Conservation (phyloP, 1,140 invertebrate species). For the Apis cerana region DNA sequence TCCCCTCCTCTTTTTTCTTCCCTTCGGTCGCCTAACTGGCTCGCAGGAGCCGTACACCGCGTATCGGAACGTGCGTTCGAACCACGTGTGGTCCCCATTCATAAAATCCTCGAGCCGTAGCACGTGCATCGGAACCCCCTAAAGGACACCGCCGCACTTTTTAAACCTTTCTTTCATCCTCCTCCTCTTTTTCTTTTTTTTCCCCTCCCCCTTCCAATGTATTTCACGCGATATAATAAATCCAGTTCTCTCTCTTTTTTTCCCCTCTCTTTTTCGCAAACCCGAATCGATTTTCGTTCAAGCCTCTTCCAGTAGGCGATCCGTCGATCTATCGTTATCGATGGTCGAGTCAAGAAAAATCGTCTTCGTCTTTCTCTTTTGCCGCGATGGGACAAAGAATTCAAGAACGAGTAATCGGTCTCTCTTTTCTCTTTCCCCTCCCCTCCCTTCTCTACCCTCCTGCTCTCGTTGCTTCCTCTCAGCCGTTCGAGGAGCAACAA, state of each 20-base stretch:
- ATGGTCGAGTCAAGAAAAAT: conserved; percentile 53
- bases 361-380: conserved; percentile 44
- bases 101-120: conserved; percentile 59
- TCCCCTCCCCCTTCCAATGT: too few species aligned
- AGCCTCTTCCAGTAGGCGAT: conserved; percentile 52
- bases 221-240: too few species aligned
- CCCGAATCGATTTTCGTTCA: conserved; percentile 14
- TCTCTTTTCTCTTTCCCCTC: background rate
- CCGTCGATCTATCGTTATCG: conserved; percentile 59
- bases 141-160: conserved; percentile 29
- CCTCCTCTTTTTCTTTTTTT: too few species aligned
- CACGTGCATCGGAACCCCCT: conserved; percentile 57
- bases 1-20: conserved; percentile 1
- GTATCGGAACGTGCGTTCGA: conserved; percentile 62
- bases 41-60: conserved; percentile 57
- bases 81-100: conserved; percentile 68
- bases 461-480: background rate
- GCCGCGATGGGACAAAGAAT: conserved; percentile 51
- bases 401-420: conserved; percentile 29
- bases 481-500: conserved; percentile 65
- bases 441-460: background rate
- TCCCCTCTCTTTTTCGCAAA: background rate
- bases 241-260: too few species aligned
- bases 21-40: conserved; percentile 55
- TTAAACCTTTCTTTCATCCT: conserved; percentile 4